phyloP scores from a whole-genome alignment of 2,888 invertebrate species.

The Eulithis prunata region DNA sequence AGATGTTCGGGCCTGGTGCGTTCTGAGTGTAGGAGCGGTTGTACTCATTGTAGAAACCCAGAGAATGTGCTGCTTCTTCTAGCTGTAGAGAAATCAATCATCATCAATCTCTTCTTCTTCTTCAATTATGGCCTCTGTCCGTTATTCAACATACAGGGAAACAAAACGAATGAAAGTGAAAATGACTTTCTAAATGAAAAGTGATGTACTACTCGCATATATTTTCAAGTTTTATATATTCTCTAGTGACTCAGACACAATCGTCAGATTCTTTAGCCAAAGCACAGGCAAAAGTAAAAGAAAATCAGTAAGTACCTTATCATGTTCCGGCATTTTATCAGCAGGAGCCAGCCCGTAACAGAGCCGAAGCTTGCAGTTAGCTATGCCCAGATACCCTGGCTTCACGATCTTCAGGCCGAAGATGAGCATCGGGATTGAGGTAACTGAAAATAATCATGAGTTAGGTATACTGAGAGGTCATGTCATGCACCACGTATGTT shows the following conservation, averaged over 20 bases:
- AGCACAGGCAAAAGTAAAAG: neutral
- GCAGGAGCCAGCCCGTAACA: slow-evolving; percentile 63
- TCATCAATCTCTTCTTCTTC: neutral
- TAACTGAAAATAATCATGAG: slow-evolving; percentile 8
- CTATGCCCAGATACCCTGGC: slow-evolving; percentile 61
- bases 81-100: slow-evolving; percentile 45
- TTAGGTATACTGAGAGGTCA: too few species aligned
- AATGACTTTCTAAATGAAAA: too few species aligned
- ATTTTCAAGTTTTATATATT: too few species aligned
- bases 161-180: too few species aligned
- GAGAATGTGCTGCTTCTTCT: slow-evolving; percentile 49
- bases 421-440: slow-evolving; percentile 23
- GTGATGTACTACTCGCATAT: too few species aligned
- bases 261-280: too few species aligned
- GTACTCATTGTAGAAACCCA: slow-evolving; percentile 52
- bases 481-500: too few species aligned
- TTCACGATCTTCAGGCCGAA: slow-evolving; percentile 61
- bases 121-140: too few species aligned
- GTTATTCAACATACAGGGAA: too few species aligned
- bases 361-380: slow-evolving; percentile 57
- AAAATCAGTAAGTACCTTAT: slow-evolving; percentile 44
- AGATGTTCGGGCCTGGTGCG: neutral
- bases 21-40: slow-evolving; percentile 49
- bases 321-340: slow-evolving; percentile 54
- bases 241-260: too few species aligned